Conservation (phyloP, 1,140 invertebrate species). For the Hyposmocoma kahamanoa region DNA sequence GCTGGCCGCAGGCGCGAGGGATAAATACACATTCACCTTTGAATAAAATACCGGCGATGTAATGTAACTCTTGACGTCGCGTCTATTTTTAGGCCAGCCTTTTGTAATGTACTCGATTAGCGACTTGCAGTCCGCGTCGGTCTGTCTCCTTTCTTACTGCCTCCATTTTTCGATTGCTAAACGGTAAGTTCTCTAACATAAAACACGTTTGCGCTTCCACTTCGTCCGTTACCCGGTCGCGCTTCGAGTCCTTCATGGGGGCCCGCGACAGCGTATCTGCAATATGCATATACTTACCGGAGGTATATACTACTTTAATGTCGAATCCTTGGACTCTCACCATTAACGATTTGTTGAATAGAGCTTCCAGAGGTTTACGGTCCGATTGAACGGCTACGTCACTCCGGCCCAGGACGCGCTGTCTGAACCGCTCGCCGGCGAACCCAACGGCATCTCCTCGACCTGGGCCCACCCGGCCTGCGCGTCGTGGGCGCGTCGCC, state of each 20-base stretch:
- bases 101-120: slow-evolving; percentile 9
- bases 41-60: slow-evolving; percentile 16
- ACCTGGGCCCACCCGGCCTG: slow-evolving; percentile 40
- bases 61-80: slow-evolving; percentile 16
- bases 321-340: slow-evolving; percentile 9
- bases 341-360: slow-evolving; percentile 54
- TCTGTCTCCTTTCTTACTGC: slow-evolving; percentile 1
- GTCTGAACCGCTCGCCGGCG: slow-evolving; percentile 28
- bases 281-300: slow-evolving; percentile 40
- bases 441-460: slow-evolving; percentile 46
- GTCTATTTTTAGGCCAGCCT: slow-evolving; percentile 14
- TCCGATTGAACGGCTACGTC: slow-evolving; percentile 49
- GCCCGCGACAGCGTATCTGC: slow-evolving; percentile 45
- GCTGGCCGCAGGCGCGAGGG: slow-evolving; percentile 25
- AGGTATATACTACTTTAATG: slow-evolving; percentile 7
- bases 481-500: slow-evolving; percentile 5
- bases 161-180: slow-evolving; percentile 15
- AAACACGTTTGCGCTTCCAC: slow-evolving; percentile 18
- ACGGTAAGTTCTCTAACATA: slow-evolving; percentile 16
- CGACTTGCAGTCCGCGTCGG: slow-evolving; percentile 4
- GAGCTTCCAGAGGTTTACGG: slow-evolving; percentile 55
- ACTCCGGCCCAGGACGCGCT: slow-evolving; percentile 16
- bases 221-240: slow-evolving; percentile 9
- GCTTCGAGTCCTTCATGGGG: slow-evolving; percentile 9
- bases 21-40: slow-evolving; percentile 32